Base-by-base conservation (phyloP, 2,888 invertebrate species). In the Phorcus lineatus region DNA sequence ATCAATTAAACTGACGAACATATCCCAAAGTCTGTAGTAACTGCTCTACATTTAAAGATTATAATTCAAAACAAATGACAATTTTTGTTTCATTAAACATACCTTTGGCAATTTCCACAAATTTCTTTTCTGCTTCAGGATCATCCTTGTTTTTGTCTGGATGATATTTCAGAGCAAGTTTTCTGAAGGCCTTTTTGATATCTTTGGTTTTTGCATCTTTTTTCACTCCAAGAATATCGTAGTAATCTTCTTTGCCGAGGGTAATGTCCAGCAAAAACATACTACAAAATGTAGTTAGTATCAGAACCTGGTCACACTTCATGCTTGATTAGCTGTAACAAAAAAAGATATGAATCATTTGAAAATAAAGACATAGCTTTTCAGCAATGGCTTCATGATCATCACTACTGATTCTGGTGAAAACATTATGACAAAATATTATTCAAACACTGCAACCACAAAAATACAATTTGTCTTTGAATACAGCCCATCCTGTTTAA, bases 21-120 rank as follows among this genome's bases (percentile, higher is more conserved):
- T 47, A 1, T 13, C 47, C 7, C 47, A 47, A n/a, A n/a, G n/a
- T n/a, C n/a, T n/a, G n/a, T n/a, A n/a, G n/a, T n/a, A n/a, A n/a
- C n/a, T n/a, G n/a, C n/a, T n/a, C n/a, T n/a, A n/a, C n/a, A n/a
- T n/a, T n/a, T n/a, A n/a, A n/a, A n/a, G n/a, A n/a, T n/a, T n/a
- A n/a, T n/a, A n/a, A n/a, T n/a, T n/a, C n/a, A n/a, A n/a, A 19
- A 22, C 6, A n/a, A 66, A 74, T 11, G 47, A 17, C 16, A 62
- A 74, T 16, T n/a, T 17, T n/a, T 19, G 22, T 24, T 4, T 4
- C 7, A 4, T n/a, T 52, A n/a, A 28, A 16, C 81, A 28, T 87
- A 94, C 94, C 94, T 93, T 94, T 92, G 28, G 94, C 94, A 85
- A 94, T 94, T 88, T 94, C 93, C 77, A 93, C 89, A 88, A 94